phyloP scores from a whole-genome alignment of 2,113 vertebrate genomes.

The Sitta europaea region DNA sequence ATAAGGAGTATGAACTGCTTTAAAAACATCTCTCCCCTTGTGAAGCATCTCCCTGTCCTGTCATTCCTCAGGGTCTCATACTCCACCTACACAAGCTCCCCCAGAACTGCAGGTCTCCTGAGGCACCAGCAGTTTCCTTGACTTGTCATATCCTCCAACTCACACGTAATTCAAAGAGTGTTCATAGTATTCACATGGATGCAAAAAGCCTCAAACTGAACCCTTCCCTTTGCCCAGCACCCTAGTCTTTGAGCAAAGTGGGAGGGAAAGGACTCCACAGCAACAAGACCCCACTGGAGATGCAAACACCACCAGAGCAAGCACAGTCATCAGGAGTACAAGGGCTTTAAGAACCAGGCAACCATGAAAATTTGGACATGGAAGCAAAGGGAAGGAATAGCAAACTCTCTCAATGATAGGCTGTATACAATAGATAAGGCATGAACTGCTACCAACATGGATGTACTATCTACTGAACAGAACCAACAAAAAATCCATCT shows the following conservation, averaged over 20 bases:
- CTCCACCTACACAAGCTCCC: neutral
- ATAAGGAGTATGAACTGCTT: neutral
- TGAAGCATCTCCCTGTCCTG: neutral
- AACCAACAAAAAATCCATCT: neutral
- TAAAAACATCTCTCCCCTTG: neutral
- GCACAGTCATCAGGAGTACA: neutral
- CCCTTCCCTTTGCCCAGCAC: neutral
- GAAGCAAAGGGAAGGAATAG: neutral
- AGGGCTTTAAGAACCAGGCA: neutral
- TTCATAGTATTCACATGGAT: neutral
- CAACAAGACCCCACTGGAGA: neutral
- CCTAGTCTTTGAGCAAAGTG: neutral
- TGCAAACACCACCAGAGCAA: neutral
- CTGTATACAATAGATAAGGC: neutral
- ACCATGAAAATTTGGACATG: neutral
- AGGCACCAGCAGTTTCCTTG: neutral
- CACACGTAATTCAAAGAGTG: neutral
- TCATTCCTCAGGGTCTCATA: neutral
- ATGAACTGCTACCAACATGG: neutral
- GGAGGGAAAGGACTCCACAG: neutral
- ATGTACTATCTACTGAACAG: neutral
- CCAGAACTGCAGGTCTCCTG: neutral
- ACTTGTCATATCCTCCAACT: neutral
- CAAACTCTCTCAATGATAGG: neutral
- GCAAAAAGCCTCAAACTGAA: neutral